Conservation (phyloP, 2,888 invertebrate genomes). For the Anthrax anthrax region DNA sequence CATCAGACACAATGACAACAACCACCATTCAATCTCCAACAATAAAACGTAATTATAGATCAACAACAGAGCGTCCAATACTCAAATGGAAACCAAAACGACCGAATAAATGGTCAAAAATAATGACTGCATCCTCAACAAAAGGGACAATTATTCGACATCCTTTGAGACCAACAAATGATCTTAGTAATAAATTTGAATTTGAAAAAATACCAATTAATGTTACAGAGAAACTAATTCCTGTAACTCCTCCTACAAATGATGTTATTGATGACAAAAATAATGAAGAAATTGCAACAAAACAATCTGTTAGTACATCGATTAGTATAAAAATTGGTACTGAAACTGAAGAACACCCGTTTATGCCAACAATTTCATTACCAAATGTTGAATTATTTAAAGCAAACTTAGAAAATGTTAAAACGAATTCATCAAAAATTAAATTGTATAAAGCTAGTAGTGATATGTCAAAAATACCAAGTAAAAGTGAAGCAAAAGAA, state of each 20-base stretch:
- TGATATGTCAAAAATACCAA: neutral
- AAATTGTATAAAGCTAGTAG: conserved; percentile 19
- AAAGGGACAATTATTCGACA: conserved; percentile 6
- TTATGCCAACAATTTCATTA: conserved; percentile 12
- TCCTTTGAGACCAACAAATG: neutral
- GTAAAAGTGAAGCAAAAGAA: conserved; percentile 5
- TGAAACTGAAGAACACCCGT: conserved; percentile 25
- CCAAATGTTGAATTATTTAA: conserved; percentile 12
- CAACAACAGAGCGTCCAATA: conserved; percentile 23
- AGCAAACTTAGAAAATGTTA: conserved; percentile 11
- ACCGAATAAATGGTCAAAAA: conserved; percentile 10
- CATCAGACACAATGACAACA: conserved; percentile 22
- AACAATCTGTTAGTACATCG: conserved; percentile 39
- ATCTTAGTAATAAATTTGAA: conserved; percentile 4
- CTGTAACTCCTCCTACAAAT: conserved; percentile 11
- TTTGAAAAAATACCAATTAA: conserved; percentile 11
- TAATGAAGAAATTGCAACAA: conserved; percentile 21
- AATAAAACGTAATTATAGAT: neutral
- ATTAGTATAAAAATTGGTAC: conserved; percentile 40
- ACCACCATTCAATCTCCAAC: conserved; percentile 3
- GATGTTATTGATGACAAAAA: neutral
- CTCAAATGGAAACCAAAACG: conserved; percentile 28
- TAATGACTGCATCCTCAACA: conserved; percentile 8
- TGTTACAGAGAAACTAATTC: conserved; percentile 11
- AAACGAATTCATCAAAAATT: conserved; percentile 10